These are phyloP conservation scores for Tipula lateralis DNA, from an alignment of 2,888 invertebrate species.

Conservation along the genomic window DNA sequence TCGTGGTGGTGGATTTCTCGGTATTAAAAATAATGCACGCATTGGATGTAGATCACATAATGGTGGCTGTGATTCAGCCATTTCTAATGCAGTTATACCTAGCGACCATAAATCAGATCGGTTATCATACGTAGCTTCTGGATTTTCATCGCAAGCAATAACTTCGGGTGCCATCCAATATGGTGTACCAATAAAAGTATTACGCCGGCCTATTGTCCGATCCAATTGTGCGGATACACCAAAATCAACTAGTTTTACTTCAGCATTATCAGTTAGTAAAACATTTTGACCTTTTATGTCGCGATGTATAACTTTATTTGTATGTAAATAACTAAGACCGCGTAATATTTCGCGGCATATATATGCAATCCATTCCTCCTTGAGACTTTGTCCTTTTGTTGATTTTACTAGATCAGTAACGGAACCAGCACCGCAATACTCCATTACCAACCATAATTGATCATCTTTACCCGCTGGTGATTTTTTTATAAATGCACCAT, in stretches of 20 bases:
- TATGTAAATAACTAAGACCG: conserved; percentile 95
- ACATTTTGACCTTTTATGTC: conserved; percentile 99
- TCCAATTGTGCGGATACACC: conserved; percentile 99
- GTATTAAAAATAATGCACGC: conserved; percentile 97
- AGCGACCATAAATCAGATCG: conserved; percentile 87
- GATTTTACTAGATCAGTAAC: conserved; percentile 99
- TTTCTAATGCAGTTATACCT: conserved; percentile 97
- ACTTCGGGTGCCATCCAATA: conserved; percentile 99
- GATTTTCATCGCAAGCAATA: conserved; percentile 99
- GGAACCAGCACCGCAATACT: conserved; percentile 98
- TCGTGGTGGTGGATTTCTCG: conserved; percentile 95
- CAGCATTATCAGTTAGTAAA: conserved; percentile 97
- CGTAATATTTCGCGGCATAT: conserved; percentile 94
- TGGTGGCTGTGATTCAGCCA: conserved; percentile 99
- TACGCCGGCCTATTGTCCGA: conserved; percentile 95
- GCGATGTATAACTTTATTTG: conserved; percentile 98
- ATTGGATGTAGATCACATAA: conserved; percentile 99
- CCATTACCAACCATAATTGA: conserved; percentile 99
- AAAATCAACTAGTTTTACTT: conserved; percentile 99
- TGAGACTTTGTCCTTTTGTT: conserved; percentile 94
- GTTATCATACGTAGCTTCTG: conserved; percentile 99
- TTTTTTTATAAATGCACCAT: conserved; percentile 99
- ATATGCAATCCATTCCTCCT: conserved; percentile 99
- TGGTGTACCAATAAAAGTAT: conserved; percentile 98
- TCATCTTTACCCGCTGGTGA: conserved; percentile 98